Conservation (phyloP, 2,888 invertebrate genomes). For the Diloba caeruleocephala region DNA sequence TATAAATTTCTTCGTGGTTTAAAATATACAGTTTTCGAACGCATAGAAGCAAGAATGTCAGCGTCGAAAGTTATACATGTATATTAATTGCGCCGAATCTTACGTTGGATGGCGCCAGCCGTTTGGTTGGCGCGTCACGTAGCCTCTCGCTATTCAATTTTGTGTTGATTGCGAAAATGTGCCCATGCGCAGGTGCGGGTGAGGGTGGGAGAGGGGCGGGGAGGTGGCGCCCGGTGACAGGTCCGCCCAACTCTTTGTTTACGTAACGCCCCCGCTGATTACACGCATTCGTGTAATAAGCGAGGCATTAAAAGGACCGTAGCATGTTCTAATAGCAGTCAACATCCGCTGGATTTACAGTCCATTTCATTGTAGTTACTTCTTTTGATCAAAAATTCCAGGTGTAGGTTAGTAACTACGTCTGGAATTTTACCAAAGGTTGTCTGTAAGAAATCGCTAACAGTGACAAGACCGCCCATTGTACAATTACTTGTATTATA, state of each 20-base stretch:
- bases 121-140: constrained; percentile 33
- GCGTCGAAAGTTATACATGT: constrained; percentile 13
- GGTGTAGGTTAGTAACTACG: too few relatives aligned
- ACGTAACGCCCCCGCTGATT: constrained; percentile 86
- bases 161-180: constrained; percentile 77
- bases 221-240: constrained; percentile 80
- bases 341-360: too few relatives aligned
- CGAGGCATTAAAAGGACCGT: too few relatives aligned
- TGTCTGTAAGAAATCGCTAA: too few relatives aligned
- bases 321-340: too few relatives aligned
- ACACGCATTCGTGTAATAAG: constrained; percentile 67
- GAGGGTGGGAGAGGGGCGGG: constrained; percentile 61
- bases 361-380: too few relatives aligned
- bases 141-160: constrained; percentile 59
- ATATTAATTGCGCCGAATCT: constrained; percentile 48
- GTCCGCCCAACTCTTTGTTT: constrained; percentile 88
- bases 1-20: neutral
- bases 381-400: too few relatives aligned
- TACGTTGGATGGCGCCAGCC: constrained; percentile 63
- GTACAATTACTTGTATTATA: too few relatives aligned
- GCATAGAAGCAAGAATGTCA: constrained; percentile 17
- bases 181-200: constrained; percentile 76
- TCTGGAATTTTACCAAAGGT: too few relatives aligned
- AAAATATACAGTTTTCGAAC: constrained; percentile 8
- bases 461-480: too few relatives aligned